phyloP scores from a whole-genome alignment of 2,113 vertebrate species.

The Scortum barcoo region DNA sequence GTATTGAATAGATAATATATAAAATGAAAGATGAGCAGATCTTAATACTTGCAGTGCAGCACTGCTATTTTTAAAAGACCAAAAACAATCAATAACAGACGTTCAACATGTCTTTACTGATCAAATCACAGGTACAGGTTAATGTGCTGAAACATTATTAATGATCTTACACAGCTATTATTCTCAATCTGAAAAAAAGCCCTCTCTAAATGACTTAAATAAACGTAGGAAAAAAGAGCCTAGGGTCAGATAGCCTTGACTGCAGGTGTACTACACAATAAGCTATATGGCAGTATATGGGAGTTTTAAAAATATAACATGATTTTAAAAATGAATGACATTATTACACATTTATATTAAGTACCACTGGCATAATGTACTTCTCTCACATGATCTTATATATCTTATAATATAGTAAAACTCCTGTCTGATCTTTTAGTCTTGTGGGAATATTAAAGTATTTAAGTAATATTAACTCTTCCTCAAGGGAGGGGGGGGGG shows the following conservation, averaged over 20 bases:
- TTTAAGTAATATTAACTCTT: too few relatives aligned
- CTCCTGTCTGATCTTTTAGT: neutral
- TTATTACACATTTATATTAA: neutral
- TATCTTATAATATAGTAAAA: neutral
- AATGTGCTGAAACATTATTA: neutral
- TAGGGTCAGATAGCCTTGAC: neutral
- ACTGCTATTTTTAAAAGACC: neutral
- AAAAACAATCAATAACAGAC: neutral
- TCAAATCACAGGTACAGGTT: neutral
- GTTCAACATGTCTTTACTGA: neutral
- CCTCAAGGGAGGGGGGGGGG: neutral
- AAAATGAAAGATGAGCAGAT: neutral
- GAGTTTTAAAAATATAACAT: neutral
- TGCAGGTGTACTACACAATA: neutral
- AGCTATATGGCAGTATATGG: neutral
- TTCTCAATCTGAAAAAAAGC: neutral
- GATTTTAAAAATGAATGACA: neutral
- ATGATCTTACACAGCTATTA: neutral
- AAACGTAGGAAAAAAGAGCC: neutral
- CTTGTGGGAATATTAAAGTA: too few relatives aligned
- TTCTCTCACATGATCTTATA: neutral
- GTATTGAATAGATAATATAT: neutral
- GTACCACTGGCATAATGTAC: neutral
- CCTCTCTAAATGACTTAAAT: neutral
- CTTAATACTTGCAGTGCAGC: neutral